These are phyloP conservation scores for Heliocidaris tuberculata DNA, from an alignment of 35 echinoderm and acorn worm genomes.

Conservation along the genomic window DNA sequence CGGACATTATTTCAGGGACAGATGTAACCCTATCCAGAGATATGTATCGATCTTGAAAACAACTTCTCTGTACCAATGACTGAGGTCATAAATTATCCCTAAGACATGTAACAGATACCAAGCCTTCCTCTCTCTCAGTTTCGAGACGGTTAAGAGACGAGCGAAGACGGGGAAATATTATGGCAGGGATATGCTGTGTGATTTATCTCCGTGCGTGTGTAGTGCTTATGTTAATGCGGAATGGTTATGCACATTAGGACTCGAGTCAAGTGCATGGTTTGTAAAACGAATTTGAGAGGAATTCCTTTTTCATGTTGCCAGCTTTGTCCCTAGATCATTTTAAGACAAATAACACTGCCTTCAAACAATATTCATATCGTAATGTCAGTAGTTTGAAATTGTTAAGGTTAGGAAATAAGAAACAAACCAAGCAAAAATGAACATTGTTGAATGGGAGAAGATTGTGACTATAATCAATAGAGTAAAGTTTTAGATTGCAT, in stretches of 20 bases:
- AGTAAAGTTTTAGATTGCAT: too few relatives aligned
- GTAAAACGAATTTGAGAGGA: too few relatives aligned
- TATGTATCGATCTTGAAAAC: slow-evolving; percentile 18
- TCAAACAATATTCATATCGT: too few relatives aligned
- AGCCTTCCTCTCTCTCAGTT: background rate
- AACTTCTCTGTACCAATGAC: background rate
- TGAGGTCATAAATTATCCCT: background rate
- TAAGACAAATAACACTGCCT: too few relatives aligned
- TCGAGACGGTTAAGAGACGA: background rate
- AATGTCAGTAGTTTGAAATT: too few relatives aligned
- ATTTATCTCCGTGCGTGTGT: background rate
- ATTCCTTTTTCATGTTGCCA: too few relatives aligned
- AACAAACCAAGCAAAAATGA: too few relatives aligned
- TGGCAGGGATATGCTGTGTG: background rate
- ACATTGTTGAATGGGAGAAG: too few relatives aligned
- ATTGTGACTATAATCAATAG: too few relatives aligned
- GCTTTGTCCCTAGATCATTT: too few relatives aligned
- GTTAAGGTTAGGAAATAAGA: too few relatives aligned
- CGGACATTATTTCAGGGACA: background rate
- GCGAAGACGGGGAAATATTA: background rate
- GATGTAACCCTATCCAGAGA: background rate
- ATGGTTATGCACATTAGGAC: background rate
- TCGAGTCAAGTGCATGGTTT: background rate
- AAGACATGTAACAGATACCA: slow-evolving; percentile 5
- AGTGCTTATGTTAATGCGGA: background rate